Conservation (phyloP, 2,113 vertebrate genomes). For the Chloebia gouldiae region DNA sequence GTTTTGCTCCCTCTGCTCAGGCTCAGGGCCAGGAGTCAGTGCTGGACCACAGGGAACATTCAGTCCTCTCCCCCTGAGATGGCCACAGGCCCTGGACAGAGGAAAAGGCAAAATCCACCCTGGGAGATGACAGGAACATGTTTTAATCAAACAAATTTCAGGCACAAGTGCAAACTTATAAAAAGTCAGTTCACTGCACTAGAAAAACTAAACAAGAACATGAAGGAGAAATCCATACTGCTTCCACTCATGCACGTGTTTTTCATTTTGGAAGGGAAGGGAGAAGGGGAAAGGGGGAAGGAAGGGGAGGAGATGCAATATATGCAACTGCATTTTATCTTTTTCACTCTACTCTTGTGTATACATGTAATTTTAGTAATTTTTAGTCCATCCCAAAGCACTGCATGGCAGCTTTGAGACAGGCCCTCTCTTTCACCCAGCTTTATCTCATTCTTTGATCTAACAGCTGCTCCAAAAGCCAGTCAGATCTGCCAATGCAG, state of each 20-base stretch:
- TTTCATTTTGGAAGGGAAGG: neutral
- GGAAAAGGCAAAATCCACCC: neutral
- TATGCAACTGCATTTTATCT: accelerated
- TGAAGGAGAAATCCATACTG: too few relatives aligned
- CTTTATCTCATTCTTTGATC: neutral
- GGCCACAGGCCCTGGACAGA: neutral
- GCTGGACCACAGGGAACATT: neutral
- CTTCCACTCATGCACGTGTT: neutral
- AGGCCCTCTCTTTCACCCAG: neutral
- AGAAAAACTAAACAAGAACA: neutral
- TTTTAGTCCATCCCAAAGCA: neutral
- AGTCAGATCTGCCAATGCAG: neutral
- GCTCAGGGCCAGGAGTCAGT: neutral
- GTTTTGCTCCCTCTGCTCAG: neutral
- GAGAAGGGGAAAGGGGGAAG: neutral
- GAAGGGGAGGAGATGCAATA: neutral
- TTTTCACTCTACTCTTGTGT: neutral
- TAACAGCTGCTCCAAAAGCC: neutral
- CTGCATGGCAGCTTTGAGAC: neutral
- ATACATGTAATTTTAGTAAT: neutral
- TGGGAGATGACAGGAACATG: accelerated
- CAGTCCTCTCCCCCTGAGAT: neutral
- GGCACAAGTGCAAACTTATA: neutral
- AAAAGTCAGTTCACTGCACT: neutral
- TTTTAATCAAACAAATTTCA: neutral